Evolutionary conservation across 2,888 invertebrate species (phyloP).

Genomic region (Bimastos eiseni): DNA sequence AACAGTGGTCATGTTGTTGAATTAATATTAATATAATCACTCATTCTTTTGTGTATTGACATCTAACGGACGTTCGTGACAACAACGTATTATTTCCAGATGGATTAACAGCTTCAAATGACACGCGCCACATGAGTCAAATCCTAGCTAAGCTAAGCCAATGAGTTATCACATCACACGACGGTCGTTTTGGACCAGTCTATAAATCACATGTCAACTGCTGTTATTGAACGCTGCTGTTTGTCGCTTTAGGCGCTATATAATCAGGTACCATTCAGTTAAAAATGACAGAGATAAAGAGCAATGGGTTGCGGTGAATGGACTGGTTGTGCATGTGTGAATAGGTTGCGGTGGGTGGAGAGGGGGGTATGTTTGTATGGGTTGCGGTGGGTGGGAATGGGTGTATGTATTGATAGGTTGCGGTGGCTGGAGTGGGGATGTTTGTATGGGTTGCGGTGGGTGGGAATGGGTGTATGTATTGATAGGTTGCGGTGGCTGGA

Average conservation of each 20-base stretch:
- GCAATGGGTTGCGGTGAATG: no score
- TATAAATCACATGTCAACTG: not conserved
- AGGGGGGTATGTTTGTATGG: no score
- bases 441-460: no score
- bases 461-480: no score
- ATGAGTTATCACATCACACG: not conserved
- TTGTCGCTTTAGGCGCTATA: not conserved
- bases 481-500: no score
- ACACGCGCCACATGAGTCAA: not conserved
- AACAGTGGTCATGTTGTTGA: not conserved
- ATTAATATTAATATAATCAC: not conserved
- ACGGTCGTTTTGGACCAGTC: not conserved
- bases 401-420: no score
- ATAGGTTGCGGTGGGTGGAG: no score
- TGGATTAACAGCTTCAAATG: not conserved
- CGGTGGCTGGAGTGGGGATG: no score
- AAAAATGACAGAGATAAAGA: not conserved
- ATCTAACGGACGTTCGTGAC: not conserved
- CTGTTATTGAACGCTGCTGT: not conserved
- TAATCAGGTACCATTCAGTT: slow-evolving; percentile 6
- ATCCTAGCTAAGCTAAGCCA: not conserved
- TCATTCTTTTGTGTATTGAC: not conserved
- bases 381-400: no score
- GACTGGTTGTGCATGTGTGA: no score
- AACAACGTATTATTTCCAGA: not conserved